Evolutionary conservation across 1,140 invertebrate species (phyloP).

Genomic region (Microplitis demolitor): DNA sequence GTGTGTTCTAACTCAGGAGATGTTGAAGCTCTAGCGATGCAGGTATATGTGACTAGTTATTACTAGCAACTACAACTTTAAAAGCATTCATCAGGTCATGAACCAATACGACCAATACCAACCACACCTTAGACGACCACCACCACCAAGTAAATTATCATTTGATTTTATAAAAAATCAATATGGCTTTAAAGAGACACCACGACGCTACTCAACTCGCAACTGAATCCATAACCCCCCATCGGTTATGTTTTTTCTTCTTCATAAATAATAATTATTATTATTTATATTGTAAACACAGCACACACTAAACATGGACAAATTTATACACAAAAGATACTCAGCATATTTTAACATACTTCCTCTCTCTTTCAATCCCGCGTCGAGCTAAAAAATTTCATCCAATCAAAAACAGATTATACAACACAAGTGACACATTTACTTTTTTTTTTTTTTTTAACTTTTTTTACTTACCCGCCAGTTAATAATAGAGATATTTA

Average conservation of each 20-base stretch:
- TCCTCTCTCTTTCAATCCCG: neutral
- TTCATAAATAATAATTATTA: neutral
- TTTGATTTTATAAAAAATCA: slow-evolving; percentile 26
- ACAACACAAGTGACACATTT: neutral
- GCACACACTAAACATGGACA: no score
- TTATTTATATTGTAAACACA: no score
- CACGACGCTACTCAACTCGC: neutral
- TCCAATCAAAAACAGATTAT: neutral
- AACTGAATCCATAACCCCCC: neutral
- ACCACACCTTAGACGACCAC: slow-evolving; percentile 26
- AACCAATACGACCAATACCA: slow-evolving; percentile 23
- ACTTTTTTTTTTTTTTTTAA: neutral
- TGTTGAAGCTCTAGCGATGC: no score
- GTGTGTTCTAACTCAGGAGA: no score
- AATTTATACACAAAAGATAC: no score
- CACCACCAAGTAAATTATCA: neutral
- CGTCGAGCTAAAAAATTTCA: neutral
- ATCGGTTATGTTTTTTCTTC: neutral
- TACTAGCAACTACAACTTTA: no score
- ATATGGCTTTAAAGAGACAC: slow-evolving; percentile 15
- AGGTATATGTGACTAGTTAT: no score
- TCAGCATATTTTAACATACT: neutral
- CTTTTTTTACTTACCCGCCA: neutral
- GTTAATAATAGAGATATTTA: neutral
- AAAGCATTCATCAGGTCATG: slow-evolving; percentile 10